phyloP scores from a whole-genome alignment of 2,113 vertebrate genomes.

The Natator depressus region DNA sequence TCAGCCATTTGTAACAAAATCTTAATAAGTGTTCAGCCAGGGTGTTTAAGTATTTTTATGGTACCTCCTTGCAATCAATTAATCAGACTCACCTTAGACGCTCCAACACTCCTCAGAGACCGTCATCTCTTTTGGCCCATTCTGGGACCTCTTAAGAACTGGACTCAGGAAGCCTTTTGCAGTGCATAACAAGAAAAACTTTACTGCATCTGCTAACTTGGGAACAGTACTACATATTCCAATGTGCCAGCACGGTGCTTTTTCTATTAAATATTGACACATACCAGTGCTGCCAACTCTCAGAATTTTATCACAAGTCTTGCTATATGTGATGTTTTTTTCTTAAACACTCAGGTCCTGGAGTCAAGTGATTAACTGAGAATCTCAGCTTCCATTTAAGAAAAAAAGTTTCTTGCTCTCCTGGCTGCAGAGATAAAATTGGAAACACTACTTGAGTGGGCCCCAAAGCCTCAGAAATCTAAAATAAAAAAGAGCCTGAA shows the following conservation, averaged over 20 bases:
- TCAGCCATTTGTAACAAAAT: background rate
- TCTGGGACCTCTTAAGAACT: background rate
- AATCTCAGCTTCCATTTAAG: background rate
- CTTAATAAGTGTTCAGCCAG: fast-evolving
- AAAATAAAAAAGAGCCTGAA: background rate
- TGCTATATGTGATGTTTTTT: fast-evolving
- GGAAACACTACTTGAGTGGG: background rate
- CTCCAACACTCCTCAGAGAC: background rate
- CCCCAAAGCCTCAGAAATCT: fast-evolving
- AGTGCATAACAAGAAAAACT: background rate
- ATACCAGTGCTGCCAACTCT: background rate
- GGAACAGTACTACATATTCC: fast-evolving
- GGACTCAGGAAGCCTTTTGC: background rate
- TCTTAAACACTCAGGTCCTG: background rate
- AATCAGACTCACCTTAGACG: background rate
- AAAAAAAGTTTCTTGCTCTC: background rate
- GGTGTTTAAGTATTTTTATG: fast-evolving
- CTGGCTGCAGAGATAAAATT: background rate
- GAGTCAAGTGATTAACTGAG: fast-evolving
- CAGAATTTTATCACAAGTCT: background rate
- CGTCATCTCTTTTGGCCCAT: background rate
- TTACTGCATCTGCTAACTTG: background rate
- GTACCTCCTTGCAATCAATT: background rate
- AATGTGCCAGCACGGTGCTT: background rate
- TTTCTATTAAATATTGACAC: fast-evolving